Base-by-base conservation (phyloP, 2,888 invertebrate species). In the Podotricha telesiphe region DNA sequence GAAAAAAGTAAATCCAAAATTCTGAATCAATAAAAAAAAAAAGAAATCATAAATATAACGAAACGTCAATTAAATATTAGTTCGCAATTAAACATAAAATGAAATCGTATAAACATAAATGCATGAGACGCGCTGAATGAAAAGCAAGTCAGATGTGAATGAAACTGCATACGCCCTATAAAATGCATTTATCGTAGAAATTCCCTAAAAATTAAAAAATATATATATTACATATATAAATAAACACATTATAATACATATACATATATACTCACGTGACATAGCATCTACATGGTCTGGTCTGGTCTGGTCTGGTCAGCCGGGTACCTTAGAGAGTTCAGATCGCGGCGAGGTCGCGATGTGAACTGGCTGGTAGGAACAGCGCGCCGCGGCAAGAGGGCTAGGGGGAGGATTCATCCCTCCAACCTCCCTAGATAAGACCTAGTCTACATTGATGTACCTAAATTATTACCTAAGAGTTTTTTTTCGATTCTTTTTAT, bases 291-390 rank as follows among this genome's bases (percentile, higher is more conserved):
- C 34, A 45, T 62, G 28, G 48, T 28, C 34, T 62, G 28, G 28
- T 28, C 28, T 28, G 28, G 28, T 17, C 28, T 19, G 48, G 61
- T 28, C 22, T 53, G 28, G 61, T 15, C 13, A 34, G 45, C 34
- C 61, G 61, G 61, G 19, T 62, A 62, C 61, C 61, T 62, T 62
- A 62, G 61, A 62, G 61, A 62, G 61, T 47, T 62, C 61, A 62
- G 45, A 62, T 22, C 47, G 61, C 28, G 61, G 28, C 61, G 48
- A 48, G 13, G 17, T 62, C 61, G 61, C 61, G 61, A 34, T 47
- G 34, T 62, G 61, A 62, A 62, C 61, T 62, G 61, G 61, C 48
- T 34, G 19, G 6, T 20, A 42, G 15, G 28, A 10, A 19, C n/a
- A 34, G 47, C 20, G 28, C 48, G 48, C 28, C 45, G 47, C 48